These are phyloP conservation scores for Tauraco erythrolophus DNA, from an alignment of 2,113 vertebrate species.

Conservation along the genomic window DNA sequence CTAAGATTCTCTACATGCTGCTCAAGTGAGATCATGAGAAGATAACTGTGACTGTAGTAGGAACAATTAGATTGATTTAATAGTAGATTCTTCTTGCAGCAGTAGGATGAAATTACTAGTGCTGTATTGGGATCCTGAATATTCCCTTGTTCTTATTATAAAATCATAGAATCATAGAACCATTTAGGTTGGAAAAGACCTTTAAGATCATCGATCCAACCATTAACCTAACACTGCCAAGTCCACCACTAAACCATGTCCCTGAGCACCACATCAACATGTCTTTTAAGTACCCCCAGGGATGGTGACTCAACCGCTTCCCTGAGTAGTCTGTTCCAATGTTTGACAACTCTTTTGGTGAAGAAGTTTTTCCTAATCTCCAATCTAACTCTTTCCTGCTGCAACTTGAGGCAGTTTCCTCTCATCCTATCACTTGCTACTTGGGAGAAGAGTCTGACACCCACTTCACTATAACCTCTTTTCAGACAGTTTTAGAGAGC, in stretches of 20 bases:
- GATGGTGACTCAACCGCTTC: background rate
- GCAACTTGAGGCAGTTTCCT: background rate
- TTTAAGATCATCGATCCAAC: accelerated
- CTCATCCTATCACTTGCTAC: background rate
- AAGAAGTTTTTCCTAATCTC: background rate
- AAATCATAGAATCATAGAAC: too few relatives aligned
- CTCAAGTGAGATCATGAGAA: background rate
- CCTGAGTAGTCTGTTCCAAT: background rate
- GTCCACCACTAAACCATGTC: background rate
- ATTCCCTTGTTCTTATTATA: background rate
- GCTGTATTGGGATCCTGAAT: background rate
- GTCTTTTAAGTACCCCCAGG: background rate
- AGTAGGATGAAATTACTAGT: background rate
- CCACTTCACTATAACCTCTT: too few relatives aligned
- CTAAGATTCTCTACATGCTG: background rate
- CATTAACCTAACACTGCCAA: accelerated
- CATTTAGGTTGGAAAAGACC: background rate
- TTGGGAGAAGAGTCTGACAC: too few relatives aligned
- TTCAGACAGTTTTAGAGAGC: too few relatives aligned
- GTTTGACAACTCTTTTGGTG: background rate
- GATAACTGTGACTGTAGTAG: background rate
- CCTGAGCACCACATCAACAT: too few relatives aligned
- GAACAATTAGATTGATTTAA: background rate
- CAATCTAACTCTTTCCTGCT: background rate
- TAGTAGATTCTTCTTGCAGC: background rate